These are phyloP conservation scores for Podarcis lilfordi DNA, from an alignment of 2,797 vertebrate genomes.

Conservation along the genomic window DNA sequence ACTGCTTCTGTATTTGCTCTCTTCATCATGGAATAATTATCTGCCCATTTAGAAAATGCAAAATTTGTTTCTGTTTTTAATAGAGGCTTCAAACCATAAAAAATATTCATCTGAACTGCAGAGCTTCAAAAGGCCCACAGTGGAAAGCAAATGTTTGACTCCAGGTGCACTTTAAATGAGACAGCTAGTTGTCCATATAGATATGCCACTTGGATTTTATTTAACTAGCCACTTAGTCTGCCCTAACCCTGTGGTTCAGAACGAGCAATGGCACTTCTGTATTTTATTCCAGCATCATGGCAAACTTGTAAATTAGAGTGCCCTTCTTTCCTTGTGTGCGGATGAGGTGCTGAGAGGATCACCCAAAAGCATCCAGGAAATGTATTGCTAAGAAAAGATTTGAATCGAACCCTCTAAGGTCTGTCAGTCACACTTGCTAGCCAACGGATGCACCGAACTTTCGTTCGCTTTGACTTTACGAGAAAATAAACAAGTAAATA, in stretches of 20 bases:
- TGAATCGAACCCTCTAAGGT: too few relatives aligned
- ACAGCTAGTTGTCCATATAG: background rate
- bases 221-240: background rate
- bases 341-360: background rate
- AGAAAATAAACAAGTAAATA: too few relatives aligned
- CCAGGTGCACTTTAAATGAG: background rate
- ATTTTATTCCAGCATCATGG: background rate
- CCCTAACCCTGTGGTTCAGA: background rate
- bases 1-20: constrained; percentile 23
- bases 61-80: constrained; percentile 54
- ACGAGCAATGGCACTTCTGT: background rate
- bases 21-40: constrained; percentile 52
- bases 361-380: too few relatives aligned
- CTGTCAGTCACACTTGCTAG: too few relatives aligned
- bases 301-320: background rate
- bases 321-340: too few relatives aligned
- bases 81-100: constrained; percentile 22
- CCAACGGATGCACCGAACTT: too few relatives aligned
- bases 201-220: background rate
- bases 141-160: background rate
- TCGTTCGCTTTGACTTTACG: too few relatives aligned
- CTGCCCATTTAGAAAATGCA: constrained; percentile 53
- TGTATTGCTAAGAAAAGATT: too few relatives aligned
- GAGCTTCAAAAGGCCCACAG: constrained; percentile 28
- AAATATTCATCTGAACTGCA: background rate